These are phyloP conservation scores for Macrosteles quadrilineatus DNA, from an alignment of 1,140 invertebrate species.

Conservation along the genomic window DNA sequence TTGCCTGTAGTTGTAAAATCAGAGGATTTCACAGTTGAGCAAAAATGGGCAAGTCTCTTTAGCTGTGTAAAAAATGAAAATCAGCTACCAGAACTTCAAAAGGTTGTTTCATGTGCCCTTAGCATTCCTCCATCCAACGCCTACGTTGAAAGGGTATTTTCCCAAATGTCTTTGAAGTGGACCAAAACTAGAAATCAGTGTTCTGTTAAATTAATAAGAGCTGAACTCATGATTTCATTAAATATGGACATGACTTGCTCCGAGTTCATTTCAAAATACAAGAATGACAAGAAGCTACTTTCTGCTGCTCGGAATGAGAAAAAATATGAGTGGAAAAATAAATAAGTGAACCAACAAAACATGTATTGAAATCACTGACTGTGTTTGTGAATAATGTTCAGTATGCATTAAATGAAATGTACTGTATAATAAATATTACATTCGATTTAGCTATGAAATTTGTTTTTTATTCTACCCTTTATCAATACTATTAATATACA, in stretches of 20 bases:
- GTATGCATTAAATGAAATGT: no score
- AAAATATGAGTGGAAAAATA: no score
- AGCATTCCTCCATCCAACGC: conserved; percentile 20
- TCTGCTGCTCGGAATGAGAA: no score
- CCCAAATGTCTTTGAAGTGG: conserved; percentile 17
- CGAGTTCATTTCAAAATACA: no score
- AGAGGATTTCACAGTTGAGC: not conserved
- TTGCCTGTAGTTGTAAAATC: not conserved
- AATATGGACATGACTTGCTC: conserved; percentile 8
- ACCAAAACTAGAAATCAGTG: conserved; percentile 23
- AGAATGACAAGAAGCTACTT: no score
- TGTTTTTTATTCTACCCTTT: no score
- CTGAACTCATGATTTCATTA: conserved; percentile 23
- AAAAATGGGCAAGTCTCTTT: not conserved
- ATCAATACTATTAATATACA: no score
- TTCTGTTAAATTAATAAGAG: conserved; percentile 3
- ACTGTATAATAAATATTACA: no score
- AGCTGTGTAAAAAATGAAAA: not conserved
- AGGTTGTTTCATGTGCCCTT: not conserved
- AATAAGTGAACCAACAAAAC: no score
- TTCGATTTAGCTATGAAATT: no score
- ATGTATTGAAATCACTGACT: no score
- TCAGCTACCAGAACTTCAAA: not conserved
- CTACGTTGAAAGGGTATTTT: conserved; percentile 13
- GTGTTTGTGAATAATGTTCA: no score